Conservation (phyloP, 2,113 vertebrate species). For the Callospermophilus lateralis region DNA sequence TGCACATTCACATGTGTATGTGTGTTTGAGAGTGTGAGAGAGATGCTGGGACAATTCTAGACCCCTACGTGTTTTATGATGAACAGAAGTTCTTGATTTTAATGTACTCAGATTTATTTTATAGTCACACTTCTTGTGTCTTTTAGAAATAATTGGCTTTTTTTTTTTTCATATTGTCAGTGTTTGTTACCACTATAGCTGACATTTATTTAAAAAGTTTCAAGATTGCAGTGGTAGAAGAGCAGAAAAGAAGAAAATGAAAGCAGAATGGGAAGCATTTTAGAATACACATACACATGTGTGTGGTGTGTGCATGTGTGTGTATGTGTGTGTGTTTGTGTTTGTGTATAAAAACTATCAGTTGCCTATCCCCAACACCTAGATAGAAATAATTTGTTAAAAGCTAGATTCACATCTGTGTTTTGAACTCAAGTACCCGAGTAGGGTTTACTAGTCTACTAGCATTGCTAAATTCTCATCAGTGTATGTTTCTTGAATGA, state of each 20-base stretch:
- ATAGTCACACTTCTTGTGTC: constrained; percentile 4
- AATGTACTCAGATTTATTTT: background rate
- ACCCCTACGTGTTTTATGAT: background rate
- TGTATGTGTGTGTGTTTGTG: background rate
- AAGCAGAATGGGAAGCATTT: constrained; percentile 17
- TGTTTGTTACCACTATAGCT: background rate
- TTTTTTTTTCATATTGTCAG: constrained; percentile 35
- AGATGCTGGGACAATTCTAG: background rate
- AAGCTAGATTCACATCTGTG: constrained; percentile 3
- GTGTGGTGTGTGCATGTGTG: background rate
- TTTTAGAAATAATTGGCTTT: constrained; percentile 37
- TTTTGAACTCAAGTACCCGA: background rate
- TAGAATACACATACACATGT: background rate
- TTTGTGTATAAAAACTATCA: background rate
- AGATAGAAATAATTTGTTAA: background rate
- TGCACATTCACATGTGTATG: too few species aligned
- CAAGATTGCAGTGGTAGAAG: background rate
- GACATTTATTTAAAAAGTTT: background rate
- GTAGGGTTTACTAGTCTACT: background rate
- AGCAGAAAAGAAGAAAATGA: background rate
- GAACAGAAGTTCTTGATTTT: background rate
- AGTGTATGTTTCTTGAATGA: background rate
- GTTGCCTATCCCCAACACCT: background rate
- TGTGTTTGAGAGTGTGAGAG: too few species aligned
- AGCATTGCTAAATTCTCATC: background rate